Base-by-base conservation (phyloP, 2,797 vertebrate species). In the Ambastaia sidthimunki region DNA sequence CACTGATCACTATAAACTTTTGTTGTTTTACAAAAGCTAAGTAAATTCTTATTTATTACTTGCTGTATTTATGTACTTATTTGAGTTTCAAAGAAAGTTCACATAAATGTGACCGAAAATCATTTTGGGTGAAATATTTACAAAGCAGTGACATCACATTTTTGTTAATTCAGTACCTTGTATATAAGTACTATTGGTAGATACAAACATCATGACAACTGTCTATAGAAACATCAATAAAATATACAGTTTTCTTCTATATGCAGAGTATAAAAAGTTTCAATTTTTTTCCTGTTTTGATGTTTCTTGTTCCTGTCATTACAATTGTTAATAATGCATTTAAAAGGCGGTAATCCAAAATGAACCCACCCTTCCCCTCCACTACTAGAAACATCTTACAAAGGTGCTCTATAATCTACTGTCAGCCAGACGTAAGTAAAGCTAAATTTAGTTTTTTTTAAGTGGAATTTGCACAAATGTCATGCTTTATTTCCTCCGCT, bases 291-390 rank as follows among this genome's bases (percentile, higher is more conserved):
- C 7, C 15, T 1, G 1, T 57, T 67, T 70, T 48, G 66, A 55
- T 70, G 34, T 78, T 78, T 70, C 41, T 44, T 52, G 34, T 66
- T 23, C n/a, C 11, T 75, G 47, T 72, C 55, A 44, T 72, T 47
- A 69, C 67, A 62, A 31, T 25, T 15, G 25, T 54, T 54, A 50
- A 71, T 19, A 28, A 28, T 63, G 55, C 57, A 74, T 81, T 84
- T 83, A 82, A 81, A 78, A 80, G 67, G 44, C 18, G 12, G 41
- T 83, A 78, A 83, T 81, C 69, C 48, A 74, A 83, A 83, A 55
- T n/a, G 18, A 19, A 23, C 31, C 48, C 28, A 65, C 18, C 37
- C 37, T 71, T 55, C 59, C 18, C n/a, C 62, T 78, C 55, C 52
- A 60, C 76, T 76, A 41, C 79, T 19, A 15, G 47, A 63, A 86